Conservation (phyloP, 2,797 vertebrate species). For the Coreius guichenoti region DNA sequence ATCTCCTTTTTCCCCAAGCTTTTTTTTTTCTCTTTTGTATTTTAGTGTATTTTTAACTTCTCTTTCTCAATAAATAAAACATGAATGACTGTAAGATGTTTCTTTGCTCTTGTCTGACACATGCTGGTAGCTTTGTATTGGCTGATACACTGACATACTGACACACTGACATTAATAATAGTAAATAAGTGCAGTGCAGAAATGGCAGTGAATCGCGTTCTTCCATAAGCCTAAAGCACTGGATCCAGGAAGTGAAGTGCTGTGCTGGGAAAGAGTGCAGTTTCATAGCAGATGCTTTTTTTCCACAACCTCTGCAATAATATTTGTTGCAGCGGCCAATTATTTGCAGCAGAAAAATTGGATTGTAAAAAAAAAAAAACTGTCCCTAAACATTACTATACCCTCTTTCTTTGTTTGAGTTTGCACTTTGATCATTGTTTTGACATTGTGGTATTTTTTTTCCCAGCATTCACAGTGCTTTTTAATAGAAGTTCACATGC, state of each 20-base stretch:
- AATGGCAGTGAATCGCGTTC: neutral
- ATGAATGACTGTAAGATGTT: constrained; percentile 38
- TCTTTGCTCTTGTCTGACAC: constrained; percentile 42
- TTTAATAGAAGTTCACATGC: constrained; percentile 19
- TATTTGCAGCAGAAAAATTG: constrained; percentile 4
- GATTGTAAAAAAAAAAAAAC: neutral
- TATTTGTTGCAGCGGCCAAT: constrained; percentile 6
- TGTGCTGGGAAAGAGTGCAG: neutral
- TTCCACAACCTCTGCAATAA: neutral
- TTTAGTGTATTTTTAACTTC: constrained; percentile 36
- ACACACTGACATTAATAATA: constrained; percentile 53
- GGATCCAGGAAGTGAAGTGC: neutral
- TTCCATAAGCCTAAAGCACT: constrained; percentile 22
- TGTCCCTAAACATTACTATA: neutral
- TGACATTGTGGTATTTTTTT: neutral
- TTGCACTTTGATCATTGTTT: constrained; percentile 27
- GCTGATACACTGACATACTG: constrained; percentile 52
- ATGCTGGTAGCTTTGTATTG: constrained; percentile 14
- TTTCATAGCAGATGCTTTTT: constrained; percentile 6
- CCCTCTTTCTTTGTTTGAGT: neutral
- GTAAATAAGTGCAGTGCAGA: constrained; percentile 34
- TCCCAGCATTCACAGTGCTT: neutral
- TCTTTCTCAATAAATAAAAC: constrained; percentile 46
- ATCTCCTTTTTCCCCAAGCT: neutral
- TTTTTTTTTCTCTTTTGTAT: constrained; percentile 16